These are phyloP conservation scores for Fratercula arctica DNA, from an alignment of 2,797 vertebrate species.

Conservation along the genomic window DNA sequence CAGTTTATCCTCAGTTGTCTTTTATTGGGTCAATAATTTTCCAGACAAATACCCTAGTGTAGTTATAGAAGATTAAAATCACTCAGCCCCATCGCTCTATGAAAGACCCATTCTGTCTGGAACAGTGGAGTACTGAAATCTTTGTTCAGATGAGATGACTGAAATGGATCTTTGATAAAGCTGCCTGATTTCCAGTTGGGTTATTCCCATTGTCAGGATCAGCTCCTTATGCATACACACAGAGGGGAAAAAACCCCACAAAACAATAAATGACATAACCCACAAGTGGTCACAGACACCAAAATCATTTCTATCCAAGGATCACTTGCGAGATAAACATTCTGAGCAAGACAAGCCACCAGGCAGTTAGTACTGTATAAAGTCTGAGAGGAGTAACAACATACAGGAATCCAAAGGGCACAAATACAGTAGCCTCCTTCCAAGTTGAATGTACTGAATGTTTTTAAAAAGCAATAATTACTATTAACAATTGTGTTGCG, in stretches of 20 bases:
- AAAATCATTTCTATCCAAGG: background rate
- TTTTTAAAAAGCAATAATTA: constrained; percentile 27
- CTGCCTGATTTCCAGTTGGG: background rate
- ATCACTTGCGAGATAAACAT: background rate
- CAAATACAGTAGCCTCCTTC: background rate
- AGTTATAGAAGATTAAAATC: background rate
- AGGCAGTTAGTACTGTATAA: background rate
- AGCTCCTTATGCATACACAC: background rate
- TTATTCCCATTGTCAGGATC: background rate
- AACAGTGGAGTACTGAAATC: background rate
- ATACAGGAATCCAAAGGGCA: background rate
- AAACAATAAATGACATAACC: constrained; percentile 8
- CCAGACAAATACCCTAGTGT: background rate
- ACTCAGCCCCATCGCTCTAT: background rate
- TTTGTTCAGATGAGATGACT: background rate
- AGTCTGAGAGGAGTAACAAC: background rate
- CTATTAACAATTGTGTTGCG: background rate
- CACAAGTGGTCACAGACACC: background rate
- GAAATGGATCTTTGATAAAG: background rate
- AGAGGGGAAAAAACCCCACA: background rate
- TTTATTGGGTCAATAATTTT: background rate
- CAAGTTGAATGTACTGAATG: background rate
- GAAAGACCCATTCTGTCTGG: background rate
- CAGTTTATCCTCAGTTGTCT: background rate
- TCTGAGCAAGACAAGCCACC: background rate